These are phyloP conservation scores for Chelidonichthys spinosus DNA, from an alignment of 2,797 vertebrate species.

Conservation along the genomic window DNA sequence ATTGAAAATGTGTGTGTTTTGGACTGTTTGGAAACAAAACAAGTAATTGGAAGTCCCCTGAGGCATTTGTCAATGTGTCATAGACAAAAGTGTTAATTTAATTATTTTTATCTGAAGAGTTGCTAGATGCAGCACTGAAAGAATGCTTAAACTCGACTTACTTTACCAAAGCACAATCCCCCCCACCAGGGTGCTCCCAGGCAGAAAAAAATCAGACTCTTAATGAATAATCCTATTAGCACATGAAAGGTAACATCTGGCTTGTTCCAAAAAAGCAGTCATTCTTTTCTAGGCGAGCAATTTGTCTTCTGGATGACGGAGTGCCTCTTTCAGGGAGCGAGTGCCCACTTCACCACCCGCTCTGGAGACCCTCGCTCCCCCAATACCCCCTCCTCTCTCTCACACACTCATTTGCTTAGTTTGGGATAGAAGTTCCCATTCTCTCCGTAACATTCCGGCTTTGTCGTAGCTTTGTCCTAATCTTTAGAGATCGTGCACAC, in stretches of 20 bases:
- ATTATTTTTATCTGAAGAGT: conserved; percentile 2
- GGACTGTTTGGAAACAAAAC: background rate
- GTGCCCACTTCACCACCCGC: conserved; percentile 39
- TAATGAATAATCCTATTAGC: conserved; percentile 83
- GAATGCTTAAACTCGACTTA: background rate
- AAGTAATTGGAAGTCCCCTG: background rate
- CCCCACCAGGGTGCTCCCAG: conserved; percentile 38
- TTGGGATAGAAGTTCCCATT: background rate
- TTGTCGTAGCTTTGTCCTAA: conserved; percentile 7
- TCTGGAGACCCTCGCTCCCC: conserved; percentile 27
- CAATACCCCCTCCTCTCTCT: background rate
- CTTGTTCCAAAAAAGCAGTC: conserved; percentile 59
- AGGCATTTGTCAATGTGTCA: background rate
- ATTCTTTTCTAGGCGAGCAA: conserved; percentile 58
- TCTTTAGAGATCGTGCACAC: conserved; percentile 18
- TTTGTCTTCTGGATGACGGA: conserved; percentile 74
- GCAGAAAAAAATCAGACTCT: conserved; percentile 36
- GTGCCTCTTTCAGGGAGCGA: conserved; percentile 45
- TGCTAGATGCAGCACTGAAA: background rate
- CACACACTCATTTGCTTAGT: background rate
- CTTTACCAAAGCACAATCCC: conserved; percentile 14
- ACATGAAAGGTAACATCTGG: conserved; percentile 84
- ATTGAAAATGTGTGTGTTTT: background rate
- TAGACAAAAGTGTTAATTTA: background rate
- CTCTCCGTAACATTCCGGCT: background rate